These are phyloP conservation scores for Agonopterix heracliana DNA, from an alignment of 2,888 invertebrate genomes.

Conservation along the genomic window DNA sequence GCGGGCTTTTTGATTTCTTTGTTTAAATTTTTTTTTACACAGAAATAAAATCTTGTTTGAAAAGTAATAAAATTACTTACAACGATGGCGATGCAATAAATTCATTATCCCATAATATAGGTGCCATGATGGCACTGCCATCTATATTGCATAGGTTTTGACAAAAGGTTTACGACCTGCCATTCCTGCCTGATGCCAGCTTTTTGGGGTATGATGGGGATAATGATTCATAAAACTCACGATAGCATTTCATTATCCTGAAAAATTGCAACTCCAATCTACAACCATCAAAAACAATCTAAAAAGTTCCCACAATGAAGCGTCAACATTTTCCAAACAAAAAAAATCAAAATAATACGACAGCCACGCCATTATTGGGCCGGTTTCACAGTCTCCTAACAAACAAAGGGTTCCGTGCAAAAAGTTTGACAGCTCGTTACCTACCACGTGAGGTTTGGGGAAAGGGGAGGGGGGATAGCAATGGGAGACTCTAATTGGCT, in stretches of 20 bases:
- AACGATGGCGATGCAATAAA: too few species aligned
- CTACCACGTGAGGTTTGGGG: slow-evolving; percentile 1
- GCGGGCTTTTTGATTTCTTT: too few species aligned
- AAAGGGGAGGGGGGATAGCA: slow-evolving; percentile 3
- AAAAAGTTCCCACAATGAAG: background rate
- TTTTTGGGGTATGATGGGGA: background rate
- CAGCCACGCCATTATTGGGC: slow-evolving; percentile 9
- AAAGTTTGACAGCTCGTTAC: slow-evolving; percentile 25
- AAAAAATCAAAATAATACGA: background rate
- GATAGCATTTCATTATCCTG: background rate
- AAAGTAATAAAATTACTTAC: too few species aligned
- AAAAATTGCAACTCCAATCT: background rate
- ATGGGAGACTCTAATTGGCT: slow-evolving; percentile 18
- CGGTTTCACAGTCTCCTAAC: slow-evolving; percentile 2
- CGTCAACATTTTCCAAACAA: background rate
- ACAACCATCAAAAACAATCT: background rate
- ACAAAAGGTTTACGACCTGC: background rate
- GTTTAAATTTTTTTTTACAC: too few species aligned
- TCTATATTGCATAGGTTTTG: background rate
- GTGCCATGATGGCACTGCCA: too few species aligned
- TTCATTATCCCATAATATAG: too few species aligned
- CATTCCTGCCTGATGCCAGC: background rate
- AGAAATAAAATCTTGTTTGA: too few species aligned
- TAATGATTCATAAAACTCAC: too few species aligned
- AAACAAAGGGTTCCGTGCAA: slow-evolving; percentile 19